These are phyloP conservation scores for Megaceryle torquata DNA, from an alignment of 2,113 vertebrate genomes.

Conservation along the genomic window DNA sequence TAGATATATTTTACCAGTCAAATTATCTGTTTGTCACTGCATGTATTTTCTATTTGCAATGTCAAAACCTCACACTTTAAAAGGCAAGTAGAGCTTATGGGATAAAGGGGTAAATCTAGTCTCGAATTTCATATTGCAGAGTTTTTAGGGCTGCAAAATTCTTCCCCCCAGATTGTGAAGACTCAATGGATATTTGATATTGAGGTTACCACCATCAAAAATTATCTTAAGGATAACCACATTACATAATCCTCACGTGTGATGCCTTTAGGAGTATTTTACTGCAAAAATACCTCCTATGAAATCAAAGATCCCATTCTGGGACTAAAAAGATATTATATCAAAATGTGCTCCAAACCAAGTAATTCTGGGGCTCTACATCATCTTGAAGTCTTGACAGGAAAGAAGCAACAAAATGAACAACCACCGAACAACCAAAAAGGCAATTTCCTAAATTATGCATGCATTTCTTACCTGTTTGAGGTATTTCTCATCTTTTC, in stretches of 20 bases:
- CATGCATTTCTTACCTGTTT: not conserved
- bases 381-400: not conserved
- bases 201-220: not conserved
- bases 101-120: not conserved
- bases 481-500: fast-evolving
- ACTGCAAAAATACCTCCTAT: not conserved
- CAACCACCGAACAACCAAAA: fast-evolving
- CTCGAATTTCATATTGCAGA: not conserved
- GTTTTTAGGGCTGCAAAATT: not conserved
- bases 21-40: not conserved
- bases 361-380: fast-evolving
- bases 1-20: not conserved
- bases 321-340: not conserved
- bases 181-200: not conserved
- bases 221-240: not conserved
- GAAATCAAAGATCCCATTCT: not conserved
- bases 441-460: fast-evolving
- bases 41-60: not conserved
- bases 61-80: not conserved
- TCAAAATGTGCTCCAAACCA: not conserved
- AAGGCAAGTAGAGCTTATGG: not conserved
- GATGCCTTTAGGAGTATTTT: not conserved
- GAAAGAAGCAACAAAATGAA: not conserved
- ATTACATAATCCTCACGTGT: not conserved
- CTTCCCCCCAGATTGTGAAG: not conserved